Evolutionary conservation across 2,797 vertebrate genomes (phyloP).

Genomic region (Pipistrellus kuhlii): DNA sequence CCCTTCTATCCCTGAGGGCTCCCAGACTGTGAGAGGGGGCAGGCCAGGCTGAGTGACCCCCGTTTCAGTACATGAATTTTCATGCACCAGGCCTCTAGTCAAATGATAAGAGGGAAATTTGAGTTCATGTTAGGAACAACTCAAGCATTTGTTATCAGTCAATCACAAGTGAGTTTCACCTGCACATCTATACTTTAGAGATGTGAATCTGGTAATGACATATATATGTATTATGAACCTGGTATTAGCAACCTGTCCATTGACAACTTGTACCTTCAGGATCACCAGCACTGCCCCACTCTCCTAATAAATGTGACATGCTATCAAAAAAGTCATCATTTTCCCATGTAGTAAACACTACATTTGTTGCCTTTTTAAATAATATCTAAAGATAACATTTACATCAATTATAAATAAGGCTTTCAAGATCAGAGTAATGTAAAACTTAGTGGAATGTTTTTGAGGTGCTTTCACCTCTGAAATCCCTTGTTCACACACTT

Average conservation of each 20-base stretch:
- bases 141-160: background rate
- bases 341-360: background rate
- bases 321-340: background rate
- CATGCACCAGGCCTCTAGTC: background rate
- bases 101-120: background rate
- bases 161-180: background rate
- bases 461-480: background rate
- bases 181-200: background rate
- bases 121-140: background rate
- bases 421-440: background rate
- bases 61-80: too few species aligned
- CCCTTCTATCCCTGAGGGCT: too few species aligned
- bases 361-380: conserved; percentile 8
- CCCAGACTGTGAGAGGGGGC: too few species aligned
- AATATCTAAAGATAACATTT: background rate
- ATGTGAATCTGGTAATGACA: background rate
- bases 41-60: too few species aligned
- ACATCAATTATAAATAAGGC: background rate
- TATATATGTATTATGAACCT: background rate
- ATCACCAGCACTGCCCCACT: background rate
- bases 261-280: background rate
- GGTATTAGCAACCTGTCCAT: background rate
- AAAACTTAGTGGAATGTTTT: background rate
- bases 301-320: background rate
- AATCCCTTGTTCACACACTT: background rate